Evolutionary conservation across 2,888 invertebrate genomes (phyloP).

Genomic region (Metopia argyrocephala): DNA sequence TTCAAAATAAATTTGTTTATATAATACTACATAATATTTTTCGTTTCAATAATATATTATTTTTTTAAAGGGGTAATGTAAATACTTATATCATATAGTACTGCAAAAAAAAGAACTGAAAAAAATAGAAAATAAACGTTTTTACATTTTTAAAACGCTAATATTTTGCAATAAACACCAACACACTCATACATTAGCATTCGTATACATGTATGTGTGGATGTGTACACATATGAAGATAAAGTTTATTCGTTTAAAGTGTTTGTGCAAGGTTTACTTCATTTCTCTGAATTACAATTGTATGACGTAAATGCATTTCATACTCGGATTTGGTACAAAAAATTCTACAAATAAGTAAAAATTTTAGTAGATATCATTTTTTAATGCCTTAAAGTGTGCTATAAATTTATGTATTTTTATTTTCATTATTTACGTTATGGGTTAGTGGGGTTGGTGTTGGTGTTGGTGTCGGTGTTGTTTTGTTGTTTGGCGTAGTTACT

Average conservation of each 20-base stretch:
- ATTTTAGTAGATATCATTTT: background rate
- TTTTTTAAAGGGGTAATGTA: too few species aligned
- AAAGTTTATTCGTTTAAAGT: constrained; percentile 34
- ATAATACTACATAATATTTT: too few species aligned
- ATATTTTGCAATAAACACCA: background rate
- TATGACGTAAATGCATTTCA: constrained; percentile 45
- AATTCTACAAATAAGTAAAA: background rate
- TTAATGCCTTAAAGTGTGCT: constrained; percentile 39
- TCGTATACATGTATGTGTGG: background rate
- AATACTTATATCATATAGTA: too few species aligned
- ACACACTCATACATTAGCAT: background rate
- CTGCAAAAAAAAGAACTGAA: too few species aligned
- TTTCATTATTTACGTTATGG: constrained; percentile 26
- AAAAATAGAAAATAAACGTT: too few species aligned
- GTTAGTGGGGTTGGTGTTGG: background rate
- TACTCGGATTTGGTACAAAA: background rate
- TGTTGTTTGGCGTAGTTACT: constrained; percentile 10
- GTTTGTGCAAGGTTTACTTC: background rate
- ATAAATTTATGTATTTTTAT: constrained; percentile 16
- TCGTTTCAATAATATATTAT: too few species aligned
- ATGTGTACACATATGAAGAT: constrained; percentile 33
- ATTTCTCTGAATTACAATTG: constrained; percentile 23
- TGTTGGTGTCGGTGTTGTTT: background rate
- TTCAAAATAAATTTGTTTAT: too few species aligned
- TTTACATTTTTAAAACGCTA: too few species aligned